A percentile compares a stretch with the other conserved stretches of the same genome.
Conservation (phyloP, 2,888 invertebrate species). For the Chloroclystis v-ata region DNA sequence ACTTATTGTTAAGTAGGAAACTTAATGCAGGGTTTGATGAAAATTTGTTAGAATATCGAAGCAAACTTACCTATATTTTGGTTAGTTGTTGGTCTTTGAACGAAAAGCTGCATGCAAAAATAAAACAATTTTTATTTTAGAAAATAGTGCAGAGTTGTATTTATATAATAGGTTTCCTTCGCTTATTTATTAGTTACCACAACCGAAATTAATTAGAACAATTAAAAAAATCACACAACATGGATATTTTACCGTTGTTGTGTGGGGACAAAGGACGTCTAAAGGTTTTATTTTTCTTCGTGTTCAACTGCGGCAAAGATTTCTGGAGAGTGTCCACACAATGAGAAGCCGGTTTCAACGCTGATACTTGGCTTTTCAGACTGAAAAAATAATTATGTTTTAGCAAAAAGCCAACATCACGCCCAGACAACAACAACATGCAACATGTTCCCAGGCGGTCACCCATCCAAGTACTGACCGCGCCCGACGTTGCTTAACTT, state of each 20-base stretch:
- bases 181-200: background rate
- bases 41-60: background rate
- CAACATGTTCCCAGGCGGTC: slow-evolving; percentile 71
- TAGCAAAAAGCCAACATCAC: slow-evolving; percentile 55
- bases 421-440: too few relatives aligned
- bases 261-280: slow-evolving; percentile 41
- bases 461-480: slow-evolving; percentile 74
- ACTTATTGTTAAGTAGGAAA: too few relatives aligned
- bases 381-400: slow-evolving; percentile 8
- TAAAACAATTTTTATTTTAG: slow-evolving; percentile 11
- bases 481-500: slow-evolving; percentile 74
- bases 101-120: slow-evolving; percentile 28
- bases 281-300: slow-evolving; percentile 36
- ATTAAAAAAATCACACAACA: slow-evolving; percentile 9
- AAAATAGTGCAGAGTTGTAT: too few relatives aligned
- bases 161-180: too few relatives aligned
- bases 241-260: slow-evolving; percentile 30
- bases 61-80: slow-evolving; percentile 20
- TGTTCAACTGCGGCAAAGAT: slow-evolving; percentile 52
- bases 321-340: slow-evolving; percentile 61
- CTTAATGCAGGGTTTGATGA: background rate
- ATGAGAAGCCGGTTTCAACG: slow-evolving; percentile 71
- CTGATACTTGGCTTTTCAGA: slow-evolving; percentile 45
- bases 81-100: slow-evolving; percentile 11
- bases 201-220: slow-evolving; percentile 5